Base-by-base conservation (phyloP, 2,888 invertebrate genomes). In the Sisyra terminalis region DNA sequence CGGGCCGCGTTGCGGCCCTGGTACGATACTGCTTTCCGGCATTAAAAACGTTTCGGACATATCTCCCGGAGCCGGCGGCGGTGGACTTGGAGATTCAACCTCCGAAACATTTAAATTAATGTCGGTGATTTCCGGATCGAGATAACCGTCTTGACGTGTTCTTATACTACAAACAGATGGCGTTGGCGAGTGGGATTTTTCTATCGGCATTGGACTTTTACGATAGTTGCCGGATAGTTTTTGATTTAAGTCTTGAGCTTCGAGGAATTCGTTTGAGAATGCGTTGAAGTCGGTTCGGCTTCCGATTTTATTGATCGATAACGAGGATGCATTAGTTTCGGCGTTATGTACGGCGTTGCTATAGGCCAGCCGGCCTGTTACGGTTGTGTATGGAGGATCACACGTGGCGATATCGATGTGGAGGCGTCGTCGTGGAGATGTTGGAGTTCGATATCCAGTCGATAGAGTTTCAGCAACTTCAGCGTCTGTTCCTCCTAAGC, bases 1-100 rank as follows among this genome's bases (percentile, higher is more conserved):
- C 47, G 60, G 54, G 50, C 59, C 55, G 54, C 59, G 44, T 50
- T 53, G 52, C 47, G 57, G 52, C 29, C 52, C 53, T 48, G 36
- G 51, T 35, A 48, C 47, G 31, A 48, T 36, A 14, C 44, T 45
- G 36, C 45, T 48, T 44, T 54, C 51, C 37, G 62, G 57, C 57
- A 64, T 60, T 37, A 71, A 58, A 58, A 75, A 70, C 47, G 64
- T 53, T 50, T 67, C 61, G 39, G 62, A 61, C 18, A 70, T 69
- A 57, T 82, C 81, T 45, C 74, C 74, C 1, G 86, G 85, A 1
- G 86, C 85, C 16, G 86, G 86, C 3, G 86, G 86, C 2, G 85
- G 85, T 17, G 86, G 86, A 57, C 81, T 81, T 1, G 79, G 76
- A 17, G 78, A 75, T 45, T 52, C 46, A 17, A 46, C 39, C 39